A percentile compares a stretch with the other conserved stretches of the same genome.
Conservation (phyloP, 2,888 invertebrate genomes). For the Oligia latruncula region DNA sequence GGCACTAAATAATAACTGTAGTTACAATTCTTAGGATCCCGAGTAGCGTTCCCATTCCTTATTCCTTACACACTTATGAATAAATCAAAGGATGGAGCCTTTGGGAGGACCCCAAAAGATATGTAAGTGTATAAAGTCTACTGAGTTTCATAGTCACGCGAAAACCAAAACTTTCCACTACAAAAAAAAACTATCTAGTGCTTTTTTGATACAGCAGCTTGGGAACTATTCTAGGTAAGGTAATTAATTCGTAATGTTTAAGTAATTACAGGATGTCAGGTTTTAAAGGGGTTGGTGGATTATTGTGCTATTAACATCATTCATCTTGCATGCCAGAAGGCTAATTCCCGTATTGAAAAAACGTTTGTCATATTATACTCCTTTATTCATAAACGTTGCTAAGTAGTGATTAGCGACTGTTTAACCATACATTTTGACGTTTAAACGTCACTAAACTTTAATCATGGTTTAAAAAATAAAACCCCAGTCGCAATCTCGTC, state of each 20-base stretch:
- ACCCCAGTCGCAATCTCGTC: too few species aligned
- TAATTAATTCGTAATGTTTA: not conserved
- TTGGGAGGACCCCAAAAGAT: not conserved
- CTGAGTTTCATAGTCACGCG: conserved; percentile 7
- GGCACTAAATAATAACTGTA: not conserved
- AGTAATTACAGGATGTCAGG: not conserved
- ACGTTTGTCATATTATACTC: not conserved
- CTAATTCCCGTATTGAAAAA: not conserved
- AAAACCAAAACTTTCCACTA: not conserved
- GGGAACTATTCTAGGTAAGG: not conserved
- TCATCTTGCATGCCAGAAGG: not conserved
- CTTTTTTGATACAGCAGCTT: not conserved
- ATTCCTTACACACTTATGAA: conserved; percentile 17
- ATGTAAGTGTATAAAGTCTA: conserved; percentile 3
- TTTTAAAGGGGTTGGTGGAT: not conserved
- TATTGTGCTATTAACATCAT: not conserved
- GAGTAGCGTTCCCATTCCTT: conserved; percentile 12
- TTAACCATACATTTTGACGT: too few species aligned
- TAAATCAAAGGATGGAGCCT: conserved; percentile 32
- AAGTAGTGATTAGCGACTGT: too few species aligned
- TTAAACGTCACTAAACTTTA: too few species aligned
- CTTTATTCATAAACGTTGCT: too few species aligned
- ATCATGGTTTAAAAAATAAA: too few species aligned
- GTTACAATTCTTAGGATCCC: not conserved
- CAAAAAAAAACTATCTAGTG: too few species aligned